phyloP scores from a whole-genome alignment of 2,797 vertebrate species.

The Esox masquinongy region DNA sequence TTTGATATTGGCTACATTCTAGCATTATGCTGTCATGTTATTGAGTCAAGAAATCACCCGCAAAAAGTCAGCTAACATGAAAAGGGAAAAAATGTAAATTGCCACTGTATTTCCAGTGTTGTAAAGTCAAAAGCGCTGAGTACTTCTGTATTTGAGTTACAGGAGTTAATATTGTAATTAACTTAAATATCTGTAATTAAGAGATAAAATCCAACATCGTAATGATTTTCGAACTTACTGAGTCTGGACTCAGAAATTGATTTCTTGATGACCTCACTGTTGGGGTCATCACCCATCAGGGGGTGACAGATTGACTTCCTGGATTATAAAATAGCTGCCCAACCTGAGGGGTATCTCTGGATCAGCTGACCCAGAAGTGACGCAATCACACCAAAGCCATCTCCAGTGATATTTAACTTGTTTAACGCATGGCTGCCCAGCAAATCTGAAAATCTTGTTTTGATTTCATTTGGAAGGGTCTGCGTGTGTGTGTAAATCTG shows the following conservation, averaged over 20 bases:
- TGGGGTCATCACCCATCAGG: conserved; percentile 37
- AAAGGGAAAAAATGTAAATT: too few relatives aligned
- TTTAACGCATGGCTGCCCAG: conserved; percentile 61
- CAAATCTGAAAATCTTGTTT: conserved; percentile 58
- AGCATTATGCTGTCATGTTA: too few relatives aligned
- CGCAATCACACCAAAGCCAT: conserved; percentile 66
- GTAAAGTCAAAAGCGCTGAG: too few relatives aligned
- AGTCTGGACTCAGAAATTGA: conserved; percentile 26
- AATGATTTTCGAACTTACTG: too few relatives aligned
- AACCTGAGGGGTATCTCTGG: conserved; percentile 63
- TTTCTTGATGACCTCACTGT: conserved; percentile 29
- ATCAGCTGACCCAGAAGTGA: conserved; percentile 69
- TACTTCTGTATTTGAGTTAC: too few relatives aligned
- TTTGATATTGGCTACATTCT: too few relatives aligned
- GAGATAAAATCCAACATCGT: too few relatives aligned
- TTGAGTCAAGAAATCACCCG: too few relatives aligned
- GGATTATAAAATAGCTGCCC: conserved; percentile 55
- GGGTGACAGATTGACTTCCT: conserved; percentile 33
- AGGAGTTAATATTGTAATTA: too few relatives aligned
- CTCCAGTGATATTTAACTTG: conserved; percentile 75
- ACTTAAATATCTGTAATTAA: too few relatives aligned
- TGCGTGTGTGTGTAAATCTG: conserved; percentile 20
- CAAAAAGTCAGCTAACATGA: too few relatives aligned
- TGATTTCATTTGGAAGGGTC: conserved; percentile 60
- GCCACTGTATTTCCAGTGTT: too few relatives aligned